Percentiles rank a stretch among this genome's conserved stretches.
Evolutionary conservation across 2,113 vertebrate species (phyloP).

Genomic region (Ceyx margarethae): DNA sequence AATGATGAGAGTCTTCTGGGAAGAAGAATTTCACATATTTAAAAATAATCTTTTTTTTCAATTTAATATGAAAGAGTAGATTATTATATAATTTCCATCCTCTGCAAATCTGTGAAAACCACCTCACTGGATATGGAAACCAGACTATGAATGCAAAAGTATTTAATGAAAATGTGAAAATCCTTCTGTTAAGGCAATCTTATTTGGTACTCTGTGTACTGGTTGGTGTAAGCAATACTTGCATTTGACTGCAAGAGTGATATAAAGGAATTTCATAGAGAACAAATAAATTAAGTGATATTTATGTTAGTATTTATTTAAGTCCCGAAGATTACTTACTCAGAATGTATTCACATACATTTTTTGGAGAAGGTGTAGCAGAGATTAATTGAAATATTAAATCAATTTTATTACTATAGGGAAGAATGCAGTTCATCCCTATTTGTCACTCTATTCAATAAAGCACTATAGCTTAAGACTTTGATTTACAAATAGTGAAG

Average conservation of each 20-base stretch:
- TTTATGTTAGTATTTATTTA: conserved; percentile 62
- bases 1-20: not conserved
- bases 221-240: not conserved
- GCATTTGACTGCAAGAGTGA: not conserved
- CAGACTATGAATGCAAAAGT: not conserved
- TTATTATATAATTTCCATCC: not conserved
- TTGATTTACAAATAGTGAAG: conserved; percentile 62
- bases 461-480: conserved; percentile 41
- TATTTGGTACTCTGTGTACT: not conserved
- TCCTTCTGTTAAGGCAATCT: not conserved
- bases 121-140: not conserved
- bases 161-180: not conserved
- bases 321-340: conserved; percentile 51
- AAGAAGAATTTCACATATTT: not conserved
- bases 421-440: conserved; percentile 50
- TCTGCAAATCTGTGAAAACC: not conserved
- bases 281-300: conserved; percentile 62
- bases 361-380: conserved; percentile 50
- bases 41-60: not conserved
- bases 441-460: conserved; percentile 54
- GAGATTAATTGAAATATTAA: conserved; percentile 74
- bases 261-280: conserved; percentile 8
- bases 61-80: not conserved
- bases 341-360: conserved; percentile 54
- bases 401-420: conserved; percentile 55